phyloP scores from a whole-genome alignment of 2,888 invertebrate genomes.

The Conomelus anceps region DNA sequence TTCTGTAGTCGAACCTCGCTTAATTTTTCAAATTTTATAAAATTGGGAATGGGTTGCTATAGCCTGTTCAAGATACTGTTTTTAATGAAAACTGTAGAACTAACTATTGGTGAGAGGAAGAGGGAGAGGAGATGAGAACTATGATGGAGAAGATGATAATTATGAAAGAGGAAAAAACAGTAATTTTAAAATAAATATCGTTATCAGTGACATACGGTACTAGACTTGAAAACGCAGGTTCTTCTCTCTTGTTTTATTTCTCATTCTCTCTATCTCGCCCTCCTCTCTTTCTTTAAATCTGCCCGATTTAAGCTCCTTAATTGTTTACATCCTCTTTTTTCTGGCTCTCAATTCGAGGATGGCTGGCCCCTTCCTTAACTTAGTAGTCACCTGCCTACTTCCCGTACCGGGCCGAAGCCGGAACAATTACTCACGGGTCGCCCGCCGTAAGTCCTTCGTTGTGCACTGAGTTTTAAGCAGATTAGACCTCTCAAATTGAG shows the following conservation, averaged over 20 bases:
- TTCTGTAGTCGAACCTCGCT: too few species aligned
- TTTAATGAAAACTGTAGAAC: too few species aligned
- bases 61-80: too few species aligned
- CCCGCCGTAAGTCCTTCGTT: not conserved
- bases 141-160: not conserved
- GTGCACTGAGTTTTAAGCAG: not conserved
- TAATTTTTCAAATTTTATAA: too few species aligned
- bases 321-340: not conserved
- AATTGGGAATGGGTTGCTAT: too few species aligned
- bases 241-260: not conserved
- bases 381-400: not conserved
- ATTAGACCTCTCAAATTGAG: not conserved
- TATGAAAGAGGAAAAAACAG: not conserved
- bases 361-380: too few species aligned
- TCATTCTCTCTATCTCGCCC: not conserved
- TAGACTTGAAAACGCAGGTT: too few species aligned
- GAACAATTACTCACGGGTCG: not conserved
- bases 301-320: not conserved
- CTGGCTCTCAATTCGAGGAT: too few species aligned
- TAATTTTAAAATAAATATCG: not conserved
- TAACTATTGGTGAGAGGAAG: too few species aligned
- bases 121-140: not conserved
- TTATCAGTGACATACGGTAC: too few species aligned
- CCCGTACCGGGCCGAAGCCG: not conserved
- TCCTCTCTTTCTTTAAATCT: not conserved